Base-by-base conservation (phyloP, 2,797 vertebrate species). In the Halcyon chelicuti region DNA sequence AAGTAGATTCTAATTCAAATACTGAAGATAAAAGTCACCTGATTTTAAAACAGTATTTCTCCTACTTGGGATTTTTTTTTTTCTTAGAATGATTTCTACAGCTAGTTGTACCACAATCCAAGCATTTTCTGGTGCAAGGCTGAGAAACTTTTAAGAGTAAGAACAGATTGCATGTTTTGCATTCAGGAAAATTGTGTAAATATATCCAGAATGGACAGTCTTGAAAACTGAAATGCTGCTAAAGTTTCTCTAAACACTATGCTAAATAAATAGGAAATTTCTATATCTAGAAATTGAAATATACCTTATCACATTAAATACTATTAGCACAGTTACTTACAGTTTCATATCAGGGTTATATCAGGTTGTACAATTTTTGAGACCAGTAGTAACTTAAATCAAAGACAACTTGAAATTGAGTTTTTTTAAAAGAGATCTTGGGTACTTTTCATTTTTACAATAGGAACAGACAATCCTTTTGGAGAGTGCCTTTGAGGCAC, bases 371-470 rank as follows among this genome's bases (percentile, higher is more conserved):
- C 58, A 2, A n/a, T 62, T 88, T 72, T 51, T 72, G 15, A 72
- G n/a, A 71, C 44, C 14, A 60, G 31, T 25, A 68, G 60, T 60
- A 83, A 76, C 75, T 52, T 40, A 72, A 75, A 65, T 51, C 14
- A 68, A 67, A 60, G 28, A 63, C 54, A 55, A 42, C 4, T 46
- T 80, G 26, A 28, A 86, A 29, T 0, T 62, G 26, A 71, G 15
- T 14, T 80, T 85, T 47, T 76, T 61, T 46, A 17, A 72, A 86
- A 37, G 35, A 71, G 6, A n/a, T 39, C 21, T 79, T 65, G 46
- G 10, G 11, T 0, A 0, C 2, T 68, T 79, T 74, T 40, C 25
- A 40, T 60, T 75, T 81, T 63, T 40, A 8, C 5, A 1, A 28
- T 22, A 20, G 33, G 37, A 74, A 57, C 13, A 68, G 33, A 37